These are phyloP conservation scores for Eupithecia exiguata DNA, from an alignment of 2,888 invertebrate species.

Conservation along the genomic window DNA sequence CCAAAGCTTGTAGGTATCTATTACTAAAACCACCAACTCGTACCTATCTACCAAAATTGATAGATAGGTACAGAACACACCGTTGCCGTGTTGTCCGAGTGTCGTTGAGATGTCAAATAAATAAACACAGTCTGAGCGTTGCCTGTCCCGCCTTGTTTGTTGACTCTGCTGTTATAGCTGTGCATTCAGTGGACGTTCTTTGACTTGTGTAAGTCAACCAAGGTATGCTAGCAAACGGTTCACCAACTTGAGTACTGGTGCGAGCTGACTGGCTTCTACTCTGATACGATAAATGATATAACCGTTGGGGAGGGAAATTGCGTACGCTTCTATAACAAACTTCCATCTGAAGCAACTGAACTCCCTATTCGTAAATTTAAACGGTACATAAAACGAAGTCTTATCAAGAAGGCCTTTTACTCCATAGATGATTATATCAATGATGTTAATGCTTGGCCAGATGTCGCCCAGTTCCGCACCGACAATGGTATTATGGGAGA, in stretches of 20 bases:
- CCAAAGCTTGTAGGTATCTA: neutral
- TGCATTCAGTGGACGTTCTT: conserved; percentile 28
- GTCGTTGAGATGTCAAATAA: conserved; percentile 32
- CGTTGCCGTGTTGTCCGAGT: conserved; percentile 25
- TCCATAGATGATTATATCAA: too few species aligned
- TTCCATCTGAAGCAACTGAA: too few species aligned
- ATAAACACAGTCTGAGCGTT: conserved; percentile 26
- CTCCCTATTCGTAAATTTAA: too few species aligned
- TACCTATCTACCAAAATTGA: neutral
- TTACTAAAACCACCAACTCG: neutral
- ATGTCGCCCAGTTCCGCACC: too few species aligned
- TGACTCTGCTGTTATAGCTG: conserved; percentile 33
- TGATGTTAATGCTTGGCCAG: too few species aligned
- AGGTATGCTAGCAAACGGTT: conserved; percentile 10
- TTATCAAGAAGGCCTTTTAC: too few species aligned
- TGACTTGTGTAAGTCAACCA: conserved; percentile 16
- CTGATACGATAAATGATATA: neutral
- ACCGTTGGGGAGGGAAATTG: too few species aligned
- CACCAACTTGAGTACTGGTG: neutral
- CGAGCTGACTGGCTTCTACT: neutral
- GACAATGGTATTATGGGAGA: too few species aligned
- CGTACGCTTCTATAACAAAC: too few species aligned
- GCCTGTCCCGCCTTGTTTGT: conserved; percentile 32
- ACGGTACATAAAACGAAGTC: too few species aligned
- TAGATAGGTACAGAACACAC: conserved; percentile 9